These are phyloP conservation scores for Lasioglossum pauxillum DNA, from an alignment of 2,888 invertebrate species.

Conservation along the genomic window DNA sequence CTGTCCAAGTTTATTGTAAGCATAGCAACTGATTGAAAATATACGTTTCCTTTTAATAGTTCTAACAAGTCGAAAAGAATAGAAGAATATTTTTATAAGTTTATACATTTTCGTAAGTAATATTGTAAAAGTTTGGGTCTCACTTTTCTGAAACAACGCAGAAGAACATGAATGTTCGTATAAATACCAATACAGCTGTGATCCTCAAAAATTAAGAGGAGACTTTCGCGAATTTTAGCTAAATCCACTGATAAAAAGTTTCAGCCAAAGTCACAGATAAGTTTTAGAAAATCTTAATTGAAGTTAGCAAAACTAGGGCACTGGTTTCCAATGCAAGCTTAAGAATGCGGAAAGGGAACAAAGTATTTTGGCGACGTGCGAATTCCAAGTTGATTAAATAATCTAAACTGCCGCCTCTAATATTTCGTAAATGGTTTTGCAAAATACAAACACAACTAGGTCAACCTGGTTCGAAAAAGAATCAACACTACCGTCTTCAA, in stretches of 20 bases:
- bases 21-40: not conserved
- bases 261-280: not conserved
- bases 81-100: no score
- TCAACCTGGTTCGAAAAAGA: not conserved
- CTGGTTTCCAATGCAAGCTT: not conserved
- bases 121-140: not conserved
- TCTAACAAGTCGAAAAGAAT: no score
- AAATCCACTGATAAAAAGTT: not conserved
- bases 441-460: not conserved
- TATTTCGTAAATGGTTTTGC: not conserved
- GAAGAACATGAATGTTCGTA: not conserved
- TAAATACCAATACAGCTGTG: not conserved
- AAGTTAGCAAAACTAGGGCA: not conserved
- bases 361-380: not conserved
- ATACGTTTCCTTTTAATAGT: no score
- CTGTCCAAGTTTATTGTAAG: not conserved
- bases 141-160: not conserved
- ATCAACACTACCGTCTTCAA: not conserved
- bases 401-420: not conserved
- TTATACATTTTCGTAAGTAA: no score
- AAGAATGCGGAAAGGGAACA: not conserved
- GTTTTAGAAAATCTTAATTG: not conserved
- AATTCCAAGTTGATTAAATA: not conserved
- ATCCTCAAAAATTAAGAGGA: not conserved
- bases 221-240: not conserved